phyloP scores from a whole-genome alignment of 2,888 invertebrate species.

The Drosophila falleni region DNA sequence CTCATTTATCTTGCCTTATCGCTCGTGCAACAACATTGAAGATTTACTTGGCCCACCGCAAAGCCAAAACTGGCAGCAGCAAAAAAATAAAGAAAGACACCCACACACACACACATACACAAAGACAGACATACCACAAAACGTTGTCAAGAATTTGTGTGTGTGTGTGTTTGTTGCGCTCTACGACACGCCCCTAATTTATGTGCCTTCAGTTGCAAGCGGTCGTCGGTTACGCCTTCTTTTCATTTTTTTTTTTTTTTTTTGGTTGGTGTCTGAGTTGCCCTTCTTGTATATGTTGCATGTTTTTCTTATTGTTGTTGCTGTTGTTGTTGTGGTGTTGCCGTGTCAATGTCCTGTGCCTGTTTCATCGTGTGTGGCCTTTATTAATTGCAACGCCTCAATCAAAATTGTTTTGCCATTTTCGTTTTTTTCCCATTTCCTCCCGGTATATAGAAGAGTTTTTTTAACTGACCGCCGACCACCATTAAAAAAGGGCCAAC shows the following conservation, averaged over 20 bases:
- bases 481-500: constrained; percentile 50
- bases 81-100: constrained; percentile 6
- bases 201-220: constrained; percentile 75
- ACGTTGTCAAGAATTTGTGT: constrained; percentile 33
- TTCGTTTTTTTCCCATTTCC: constrained; percentile 34
- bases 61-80: constrained; percentile 11
- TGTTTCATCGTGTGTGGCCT: constrained; percentile 61
- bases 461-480: constrained; percentile 51
- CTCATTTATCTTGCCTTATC: constrained; percentile 80
- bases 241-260: constrained; percentile 24
- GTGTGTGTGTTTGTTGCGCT: constrained; percentile 23
- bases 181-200: constrained; percentile 73
- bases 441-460: constrained; percentile 24
- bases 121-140: constrained; percentile 31
- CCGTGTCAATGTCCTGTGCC: constrained; percentile 68
- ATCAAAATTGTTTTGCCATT: constrained; percentile 72
- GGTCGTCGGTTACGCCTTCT: constrained; percentile 63
- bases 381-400: constrained; percentile 81
- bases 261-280: constrained; percentile 46
- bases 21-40: constrained; percentile 77
- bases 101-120: neutral
- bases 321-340: constrained; percentile 33
- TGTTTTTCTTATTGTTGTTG: constrained; percentile 26
- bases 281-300: constrained; percentile 24
- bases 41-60: constrained; percentile 68